Evolutionary conservation across 2,113 vertebrate genomes (phyloP).

Genomic region (Gila orcuttii): DNA sequence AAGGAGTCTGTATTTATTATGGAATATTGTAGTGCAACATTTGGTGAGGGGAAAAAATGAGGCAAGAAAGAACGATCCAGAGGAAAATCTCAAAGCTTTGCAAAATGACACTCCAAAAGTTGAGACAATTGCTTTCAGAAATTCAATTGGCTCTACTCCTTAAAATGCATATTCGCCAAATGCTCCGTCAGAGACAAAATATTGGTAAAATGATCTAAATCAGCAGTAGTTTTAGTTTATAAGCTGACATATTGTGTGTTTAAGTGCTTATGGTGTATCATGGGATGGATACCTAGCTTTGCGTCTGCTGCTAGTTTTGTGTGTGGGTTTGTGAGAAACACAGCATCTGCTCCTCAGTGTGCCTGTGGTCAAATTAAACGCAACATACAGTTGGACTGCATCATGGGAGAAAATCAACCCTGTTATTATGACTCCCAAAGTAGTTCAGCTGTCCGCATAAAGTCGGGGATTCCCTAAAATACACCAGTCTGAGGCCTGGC

Average conservation of each 20-base stretch:
- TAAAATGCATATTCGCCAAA: too few species aligned
- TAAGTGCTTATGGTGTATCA: constrained; percentile 59
- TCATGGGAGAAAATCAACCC: constrained; percentile 40
- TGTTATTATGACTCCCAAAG: constrained; percentile 50
- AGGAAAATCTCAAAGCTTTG: background rate
- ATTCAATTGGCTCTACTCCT: background rate
- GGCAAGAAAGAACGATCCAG: too few species aligned
- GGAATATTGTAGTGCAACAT: too few species aligned
- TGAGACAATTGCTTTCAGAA: background rate
- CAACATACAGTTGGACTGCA: constrained; percentile 27
- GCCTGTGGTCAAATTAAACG: constrained; percentile 22
- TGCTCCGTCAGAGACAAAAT: background rate
- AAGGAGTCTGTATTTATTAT: too few species aligned
- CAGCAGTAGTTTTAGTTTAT: background rate
- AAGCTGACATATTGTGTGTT: background rate
- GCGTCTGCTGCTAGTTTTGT: constrained; percentile 16
- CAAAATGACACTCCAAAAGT: background rate
- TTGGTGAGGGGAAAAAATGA: too few species aligned
- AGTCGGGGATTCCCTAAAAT: constrained; percentile 51
- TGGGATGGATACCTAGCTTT: constrained; percentile 39
- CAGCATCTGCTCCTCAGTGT: constrained; percentile 51
- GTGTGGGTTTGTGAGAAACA: constrained; percentile 20
- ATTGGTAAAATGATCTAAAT: background rate
- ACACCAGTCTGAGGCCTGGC: background rate
- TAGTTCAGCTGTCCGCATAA: constrained; percentile 34